Conservation (phyloP, 2,113 vertebrate species). For the Epinephelus cyanopodus region DNA sequence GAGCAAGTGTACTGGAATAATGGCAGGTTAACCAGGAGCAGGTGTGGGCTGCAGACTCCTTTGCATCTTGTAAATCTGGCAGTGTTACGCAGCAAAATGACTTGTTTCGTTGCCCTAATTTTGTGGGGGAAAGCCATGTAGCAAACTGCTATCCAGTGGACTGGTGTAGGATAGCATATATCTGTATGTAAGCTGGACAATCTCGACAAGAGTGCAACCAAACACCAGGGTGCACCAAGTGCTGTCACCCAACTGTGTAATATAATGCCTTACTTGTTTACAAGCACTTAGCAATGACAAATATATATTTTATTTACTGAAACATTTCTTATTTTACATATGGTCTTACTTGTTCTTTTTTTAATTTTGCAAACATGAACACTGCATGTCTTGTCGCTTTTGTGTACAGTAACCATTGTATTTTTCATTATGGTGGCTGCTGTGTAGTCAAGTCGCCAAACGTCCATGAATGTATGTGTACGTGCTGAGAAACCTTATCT, state of each 20-base stretch:
- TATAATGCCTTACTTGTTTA: conserved; percentile 85
- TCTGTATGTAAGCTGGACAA: conserved; percentile 70
- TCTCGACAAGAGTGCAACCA: conserved; percentile 71
- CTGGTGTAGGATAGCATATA: conserved; percentile 29
- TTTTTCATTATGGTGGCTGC: conserved; percentile 61
- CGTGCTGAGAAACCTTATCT: conserved; percentile 61
- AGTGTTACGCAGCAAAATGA: conserved; percentile 42
- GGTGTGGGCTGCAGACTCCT: conserved; percentile 29
- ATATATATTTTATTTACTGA: conserved; percentile 82
- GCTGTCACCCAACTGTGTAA: conserved; percentile 74
- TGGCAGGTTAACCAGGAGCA: conserved; percentile 33
- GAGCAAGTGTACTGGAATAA: conserved; percentile 43
- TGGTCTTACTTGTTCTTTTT: conserved; percentile 61
- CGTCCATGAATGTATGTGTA: conserved; percentile 72
- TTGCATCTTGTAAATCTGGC: neutral
- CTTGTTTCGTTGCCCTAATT: conserved; percentile 34
- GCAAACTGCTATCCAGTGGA: conserved; percentile 60
- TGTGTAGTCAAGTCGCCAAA: conserved; percentile 57
- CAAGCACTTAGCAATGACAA: conserved; percentile 82
- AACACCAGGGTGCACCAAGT: conserved; percentile 73
- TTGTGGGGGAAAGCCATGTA: conserved; percentile 63
- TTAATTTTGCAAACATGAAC: conserved; percentile 54
- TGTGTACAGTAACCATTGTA: conserved; percentile 66
- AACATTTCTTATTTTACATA: conserved; percentile 77
- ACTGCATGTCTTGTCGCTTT: conserved; percentile 72